phyloP scores from a whole-genome alignment of 2,797 vertebrate species.

The Carduelis carduelis region DNA sequence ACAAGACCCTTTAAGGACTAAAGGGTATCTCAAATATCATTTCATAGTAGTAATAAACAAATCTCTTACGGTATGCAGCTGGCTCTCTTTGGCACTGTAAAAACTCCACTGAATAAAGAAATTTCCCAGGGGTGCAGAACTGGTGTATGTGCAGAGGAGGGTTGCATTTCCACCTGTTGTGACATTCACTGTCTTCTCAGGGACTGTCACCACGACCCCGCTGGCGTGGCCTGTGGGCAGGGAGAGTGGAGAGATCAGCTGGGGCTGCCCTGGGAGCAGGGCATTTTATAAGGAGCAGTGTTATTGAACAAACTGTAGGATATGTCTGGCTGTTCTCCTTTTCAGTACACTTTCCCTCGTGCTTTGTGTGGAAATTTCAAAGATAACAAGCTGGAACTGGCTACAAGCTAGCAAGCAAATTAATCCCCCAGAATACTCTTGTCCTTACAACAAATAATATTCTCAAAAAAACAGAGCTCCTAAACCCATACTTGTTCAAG shows the following conservation, averaged over 20 bases:
- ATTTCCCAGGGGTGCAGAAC: neutral
- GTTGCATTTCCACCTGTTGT: slow-evolving; percentile 63
- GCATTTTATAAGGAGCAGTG: no score
- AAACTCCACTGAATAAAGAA: slow-evolving; percentile 77
- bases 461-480: neutral
- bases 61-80: slow-evolving; percentile 64
- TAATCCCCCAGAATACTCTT: neutral
- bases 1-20: neutral
- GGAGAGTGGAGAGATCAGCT: neutral
- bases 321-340: neutral
- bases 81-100: slow-evolving; percentile 50
- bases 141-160: slow-evolving; percentile 69
- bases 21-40: neutral
- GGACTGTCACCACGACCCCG: slow-evolving; percentile 62
- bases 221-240: slow-evolving; percentile 62
- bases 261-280: neutral
- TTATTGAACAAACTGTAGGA: neutral
- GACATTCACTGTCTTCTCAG: slow-evolving; percentile 65
- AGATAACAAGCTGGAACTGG: neutral
- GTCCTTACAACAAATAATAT: neutral
- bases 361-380: neutral
- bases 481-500: neutral
- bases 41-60: neutral
- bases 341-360: neutral
- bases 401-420: neutral